Conservation (phyloP, 1,140 invertebrate species). For the Spodoptera frugiperda region DNA sequence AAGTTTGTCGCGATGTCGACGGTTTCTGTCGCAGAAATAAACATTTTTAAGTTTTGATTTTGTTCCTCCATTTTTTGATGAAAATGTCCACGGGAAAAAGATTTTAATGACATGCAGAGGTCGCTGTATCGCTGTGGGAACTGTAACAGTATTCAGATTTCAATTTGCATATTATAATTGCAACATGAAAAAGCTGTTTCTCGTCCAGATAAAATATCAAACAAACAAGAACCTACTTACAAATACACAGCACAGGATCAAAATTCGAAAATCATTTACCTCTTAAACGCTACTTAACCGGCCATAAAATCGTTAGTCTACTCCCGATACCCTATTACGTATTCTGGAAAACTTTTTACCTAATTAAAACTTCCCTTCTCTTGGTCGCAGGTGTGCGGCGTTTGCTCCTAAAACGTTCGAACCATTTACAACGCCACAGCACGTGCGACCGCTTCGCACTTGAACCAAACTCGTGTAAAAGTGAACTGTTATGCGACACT, state of each 20-base stretch:
- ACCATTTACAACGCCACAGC: slow-evolving; percentile 65
- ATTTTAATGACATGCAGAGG: slow-evolving; percentile 1
- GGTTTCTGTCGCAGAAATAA: slow-evolving; percentile 46
- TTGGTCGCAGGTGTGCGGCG: slow-evolving; percentile 69
- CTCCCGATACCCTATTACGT: slow-evolving; percentile 20
- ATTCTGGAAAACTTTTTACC: slow-evolving; percentile 60
- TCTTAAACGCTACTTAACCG: slow-evolving; percentile 16
- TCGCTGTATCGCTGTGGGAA: background rate
- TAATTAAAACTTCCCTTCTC: slow-evolving; percentile 70
- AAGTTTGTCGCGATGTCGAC: slow-evolving; percentile 65
- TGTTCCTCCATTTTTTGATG: background rate
- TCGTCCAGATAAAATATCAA: too few relatives aligned
- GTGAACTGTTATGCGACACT: slow-evolving; percentile 68
- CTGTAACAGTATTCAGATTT: background rate
- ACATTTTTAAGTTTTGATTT: slow-evolving; percentile 47
- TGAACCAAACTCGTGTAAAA: slow-evolving; percentile 70
- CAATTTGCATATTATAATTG: slow-evolving; percentile 7
- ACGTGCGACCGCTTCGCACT: slow-evolving; percentile 78
- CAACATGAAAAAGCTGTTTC: too few relatives aligned
- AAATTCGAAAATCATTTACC: slow-evolving; percentile 25
- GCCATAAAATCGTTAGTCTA: slow-evolving; percentile 26
- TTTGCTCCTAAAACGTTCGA: slow-evolving; percentile 64
- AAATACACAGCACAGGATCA: too few relatives aligned
- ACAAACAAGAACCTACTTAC: too few relatives aligned
- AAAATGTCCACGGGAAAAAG: slow-evolving; percentile 20